Base-by-base conservation (phyloP, 2,888 invertebrate species). In the Gonocerus acuteangulatus region DNA sequence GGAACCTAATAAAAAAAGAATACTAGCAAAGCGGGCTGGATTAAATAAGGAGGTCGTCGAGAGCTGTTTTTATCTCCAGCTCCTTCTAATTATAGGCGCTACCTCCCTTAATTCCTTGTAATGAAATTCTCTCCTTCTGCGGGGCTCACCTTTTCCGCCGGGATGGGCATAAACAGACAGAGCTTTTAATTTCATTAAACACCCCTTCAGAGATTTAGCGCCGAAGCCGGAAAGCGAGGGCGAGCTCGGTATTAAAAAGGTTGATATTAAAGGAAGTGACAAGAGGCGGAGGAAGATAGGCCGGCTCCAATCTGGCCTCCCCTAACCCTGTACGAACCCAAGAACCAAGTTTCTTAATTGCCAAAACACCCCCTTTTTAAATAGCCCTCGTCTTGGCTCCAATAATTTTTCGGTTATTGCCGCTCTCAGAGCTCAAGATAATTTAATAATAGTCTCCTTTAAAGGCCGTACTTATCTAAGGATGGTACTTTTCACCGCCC, bases 191-290 rank as follows among this genome's bases (percentile, higher is more conserved):
- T 64, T 64, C 64, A 64, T 64, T 64, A 64, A 61, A 57, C 47
- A 45, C 47, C 47, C 57, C 57, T 61, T 63, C 64, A 36, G 56
- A 64, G 64, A 64, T 64, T 64, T 64, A 64, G 64, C 61, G 58
- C 51, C 58, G 56, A 62, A 64, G 61, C 64, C 62, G 64, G 64
- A 62, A 64, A 64, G 57, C 64, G 51, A 62, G 59, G 56, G 54
- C 61, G 62, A 56, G 61, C 48, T 15, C 39, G 58, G 59, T 64
- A 64, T 64, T 64, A 64, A 64, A 64, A 64, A 64, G 64, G 61
- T 59, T 59, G 64, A 64, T 64, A 64, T 64, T 64, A 64, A 64
- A 64, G 64, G 64, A 64, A 64, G 64, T 64, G 64, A 64, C 64
- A 64, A 64, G 61, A 48, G 56, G 52, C 19, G 57, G 56, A 39